Percentiles rank a stretch among this genome's conserved stretches.
These are phyloP conservation scores for Gopherus evgoodei DNA, from an alignment of 2,113 vertebrate genomes.

Conservation along the genomic window DNA sequence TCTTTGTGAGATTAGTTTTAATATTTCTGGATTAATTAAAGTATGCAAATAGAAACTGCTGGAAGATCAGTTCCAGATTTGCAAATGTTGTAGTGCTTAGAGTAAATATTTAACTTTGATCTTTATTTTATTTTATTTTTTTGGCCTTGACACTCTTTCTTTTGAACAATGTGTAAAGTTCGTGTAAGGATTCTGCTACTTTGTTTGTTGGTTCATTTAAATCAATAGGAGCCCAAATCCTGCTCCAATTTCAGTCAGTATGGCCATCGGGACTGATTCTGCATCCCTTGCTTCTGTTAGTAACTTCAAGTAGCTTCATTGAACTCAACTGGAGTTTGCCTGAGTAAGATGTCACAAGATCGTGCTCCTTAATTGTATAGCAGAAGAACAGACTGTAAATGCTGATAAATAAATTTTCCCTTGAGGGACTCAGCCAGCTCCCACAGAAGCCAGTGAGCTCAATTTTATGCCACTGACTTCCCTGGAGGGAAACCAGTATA, in stretches of 20 bases:
- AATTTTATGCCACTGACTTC: background rate
- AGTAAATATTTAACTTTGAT: conserved; percentile 75
- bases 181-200: background rate
- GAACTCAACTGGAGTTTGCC: background rate
- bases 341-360: background rate
- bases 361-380: background rate
- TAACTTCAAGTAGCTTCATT: background rate
- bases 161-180: conserved; percentile 23
- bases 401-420: fast-evolving
- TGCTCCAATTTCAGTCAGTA: background rate
- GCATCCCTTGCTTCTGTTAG: background rate
- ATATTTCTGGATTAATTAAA: conserved; percentile 79
- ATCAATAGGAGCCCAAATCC: background rate
- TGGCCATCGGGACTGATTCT: background rate
- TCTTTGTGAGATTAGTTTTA: conserved; percentile 75
- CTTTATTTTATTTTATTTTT: conserved; percentile 58
- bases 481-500: fast-evolving
- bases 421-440: fast-evolving
- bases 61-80: conserved; percentile 67
- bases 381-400: background rate
- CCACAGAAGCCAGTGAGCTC: background rate
- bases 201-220: background rate
- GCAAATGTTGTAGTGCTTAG: conserved; percentile 62
- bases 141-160: conserved; percentile 37
- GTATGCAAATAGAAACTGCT: conserved; percentile 72